Evolutionary conservation across 2,797 vertebrate species (phyloP), one percentile per base, ranked within the genome.

Genomic region (Rhinoraja longicauda): DNA sequence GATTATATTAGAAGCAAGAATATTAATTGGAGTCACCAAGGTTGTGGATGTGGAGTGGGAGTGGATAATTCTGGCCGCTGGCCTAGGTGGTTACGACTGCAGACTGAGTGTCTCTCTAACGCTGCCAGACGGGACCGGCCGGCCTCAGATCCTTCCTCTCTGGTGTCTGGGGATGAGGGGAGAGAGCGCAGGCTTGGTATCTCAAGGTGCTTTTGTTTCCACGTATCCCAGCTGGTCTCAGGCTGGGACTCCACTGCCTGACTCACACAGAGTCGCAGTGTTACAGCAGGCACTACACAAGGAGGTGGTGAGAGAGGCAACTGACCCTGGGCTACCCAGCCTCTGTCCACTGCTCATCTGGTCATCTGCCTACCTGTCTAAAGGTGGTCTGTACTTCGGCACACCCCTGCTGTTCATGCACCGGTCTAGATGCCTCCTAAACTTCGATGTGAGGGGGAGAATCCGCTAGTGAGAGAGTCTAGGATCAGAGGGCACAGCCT

Each of bases 191-290:
- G 67, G 21, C 67, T 91, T 91, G 88, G 39, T 64, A 45, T 91
- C 88, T 70, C 88, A 45, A 45, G 67, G 36, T 91, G 88, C 45
- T 73, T 70, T 90, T 90, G 32, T 90, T 90, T 91, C 15, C 24
- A 45, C 24, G 39, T 29, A 70, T 70, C 86, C 64, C 86, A 4
- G 64, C n/a, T 70, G 64, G 0, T 90, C 67, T 70, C 1, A 29
- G 6, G 32, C 32, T 70, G 21, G 9, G 84, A 2, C n/a, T 4
- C 62, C 4, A 13, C 64, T 70, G 64, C 62, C 12, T 24, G 21
- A 62, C 57, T 62, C 26, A 62, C 10, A 26, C 57, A 6, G 10
- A 32, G 10, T 53, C 10, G 57, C 9, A 59, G 57, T 64, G 82
- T 32, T 62, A n/a, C n/a, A 13, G 2, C 26, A 17, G 4, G 15